phyloP scores from a whole-genome alignment of 2,888 invertebrate species.

The Sminthurides aquaticus region DNA sequence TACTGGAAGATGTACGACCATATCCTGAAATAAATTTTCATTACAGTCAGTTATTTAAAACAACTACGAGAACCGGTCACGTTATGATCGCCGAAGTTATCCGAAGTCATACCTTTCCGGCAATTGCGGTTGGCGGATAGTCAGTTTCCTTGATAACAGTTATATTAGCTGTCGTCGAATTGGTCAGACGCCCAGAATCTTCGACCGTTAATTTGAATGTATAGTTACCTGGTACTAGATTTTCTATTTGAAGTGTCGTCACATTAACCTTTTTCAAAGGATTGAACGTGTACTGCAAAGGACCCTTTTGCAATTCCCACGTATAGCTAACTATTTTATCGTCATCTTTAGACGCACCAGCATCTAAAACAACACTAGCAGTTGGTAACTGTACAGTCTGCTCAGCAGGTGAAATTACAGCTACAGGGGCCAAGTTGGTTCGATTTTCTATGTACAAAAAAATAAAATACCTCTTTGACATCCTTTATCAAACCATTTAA shows the following conservation, averaged over 20 bases:
- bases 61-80: no score
- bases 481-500: slow-evolving; percentile 14
- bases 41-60: no score
- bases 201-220: slow-evolving; percentile 83
- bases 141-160: slow-evolving; percentile 84
- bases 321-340: slow-evolving; percentile 78
- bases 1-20: slow-evolving; percentile 81
- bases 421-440: slow-evolving; percentile 69
- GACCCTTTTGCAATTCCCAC: slow-evolving; percentile 86
- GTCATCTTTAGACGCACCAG: slow-evolving; percentile 57
- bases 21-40: slow-evolving; percentile 53
- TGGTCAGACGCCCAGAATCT: slow-evolving; percentile 79
- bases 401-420: slow-evolving; percentile 73
- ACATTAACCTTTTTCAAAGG: slow-evolving; percentile 55
- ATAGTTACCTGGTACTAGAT: slow-evolving; percentile 82
- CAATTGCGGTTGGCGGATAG: slow-evolving; percentile 92
- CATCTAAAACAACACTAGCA: slow-evolving; percentile 68
- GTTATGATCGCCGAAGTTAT: no score
- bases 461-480: no score
- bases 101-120: slow-evolving; percentile 59
- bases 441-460: slow-evolving; percentile 58
- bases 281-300: slow-evolving; percentile 72
- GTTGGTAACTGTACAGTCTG: slow-evolving; percentile 85
- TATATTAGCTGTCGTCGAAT: slow-evolving; percentile 78
- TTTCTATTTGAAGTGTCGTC: slow-evolving; percentile 73